A percentile compares a stretch with the other conserved stretches of the same genome.
Conservation (phyloP, 2,888 invertebrate species). For the Thera britannica region DNA sequence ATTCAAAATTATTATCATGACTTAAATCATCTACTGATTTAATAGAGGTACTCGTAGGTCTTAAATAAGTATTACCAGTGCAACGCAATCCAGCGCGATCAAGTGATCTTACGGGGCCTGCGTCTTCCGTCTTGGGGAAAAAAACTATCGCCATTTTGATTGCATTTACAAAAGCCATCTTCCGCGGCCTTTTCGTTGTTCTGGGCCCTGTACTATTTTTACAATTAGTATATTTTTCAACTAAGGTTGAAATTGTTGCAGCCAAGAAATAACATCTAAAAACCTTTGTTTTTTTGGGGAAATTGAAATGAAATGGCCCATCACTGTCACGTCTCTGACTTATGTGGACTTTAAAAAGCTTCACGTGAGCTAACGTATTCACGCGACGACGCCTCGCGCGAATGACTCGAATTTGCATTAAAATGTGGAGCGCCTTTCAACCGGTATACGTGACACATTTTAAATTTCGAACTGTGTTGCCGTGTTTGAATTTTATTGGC, state of each 20-base stretch:
- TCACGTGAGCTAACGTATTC: constrained; percentile 42
- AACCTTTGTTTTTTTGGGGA: neutral
- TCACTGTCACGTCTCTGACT: constrained; percentile 10
- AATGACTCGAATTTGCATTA: constrained; percentile 49
- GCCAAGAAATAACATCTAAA: neutral
- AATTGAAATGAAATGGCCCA: neutral
- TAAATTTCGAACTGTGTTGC: constrained; percentile 46
- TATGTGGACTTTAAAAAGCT: constrained; percentile 4
- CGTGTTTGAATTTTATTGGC: constrained; percentile 42
- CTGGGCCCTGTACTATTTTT: neutral
- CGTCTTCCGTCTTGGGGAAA: no score
- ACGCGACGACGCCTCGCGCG: constrained; percentile 38
- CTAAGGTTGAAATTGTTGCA: neutral
- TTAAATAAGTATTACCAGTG: no score
- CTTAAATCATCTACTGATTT: no score
- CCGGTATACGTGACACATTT: constrained; percentile 49
- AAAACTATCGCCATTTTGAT: no score
- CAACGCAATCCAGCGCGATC: no score
- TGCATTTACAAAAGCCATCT: no score
- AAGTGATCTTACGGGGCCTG: no score
- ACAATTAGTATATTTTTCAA: neutral
- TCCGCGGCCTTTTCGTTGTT: no score
- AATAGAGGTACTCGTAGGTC: no score
- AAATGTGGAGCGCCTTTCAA: constrained; percentile 45
- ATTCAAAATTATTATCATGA: neutral